Conservation (phyloP, 2,888 invertebrate genomes). For the Megamerina dolium region DNA sequence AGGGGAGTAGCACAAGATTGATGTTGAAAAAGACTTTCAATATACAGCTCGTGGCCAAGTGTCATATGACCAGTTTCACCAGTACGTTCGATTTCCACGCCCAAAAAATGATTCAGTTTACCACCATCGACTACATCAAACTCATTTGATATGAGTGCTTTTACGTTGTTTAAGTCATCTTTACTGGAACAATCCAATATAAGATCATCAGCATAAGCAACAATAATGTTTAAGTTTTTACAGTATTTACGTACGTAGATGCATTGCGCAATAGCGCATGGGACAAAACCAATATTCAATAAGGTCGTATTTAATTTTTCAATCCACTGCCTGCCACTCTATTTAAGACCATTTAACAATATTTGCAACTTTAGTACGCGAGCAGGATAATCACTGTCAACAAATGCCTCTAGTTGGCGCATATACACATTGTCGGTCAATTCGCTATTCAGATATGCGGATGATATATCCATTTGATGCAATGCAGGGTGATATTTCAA, state of each 20-base stretch:
- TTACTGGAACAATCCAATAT: constrained; percentile 5
- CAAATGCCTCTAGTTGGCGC: constrained; percentile 19
- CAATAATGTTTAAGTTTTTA: no score
- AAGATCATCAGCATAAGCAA: no score
- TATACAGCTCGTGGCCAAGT: constrained; percentile 7
- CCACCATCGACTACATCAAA: constrained; percentile 17
- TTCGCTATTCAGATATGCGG: constrained; percentile 24
- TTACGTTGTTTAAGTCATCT: constrained; percentile 3
- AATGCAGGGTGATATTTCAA: no score
- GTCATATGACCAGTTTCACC: constrained; percentile 12
- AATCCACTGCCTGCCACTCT: constrained; percentile 24
- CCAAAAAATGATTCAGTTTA: constrained; percentile 13
- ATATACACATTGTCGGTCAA: constrained; percentile 20
- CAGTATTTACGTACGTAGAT: constrained; percentile 15
- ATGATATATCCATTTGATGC: constrained; percentile 22
- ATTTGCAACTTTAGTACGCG: constrained; percentile 22
- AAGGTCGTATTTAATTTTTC: constrained; percentile 13
- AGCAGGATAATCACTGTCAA: constrained; percentile 13
- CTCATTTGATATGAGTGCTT: background rate
- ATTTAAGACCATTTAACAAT: constrained; percentile 25
- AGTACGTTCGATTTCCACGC: constrained; percentile 15
- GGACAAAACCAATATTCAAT: constrained; percentile 21
- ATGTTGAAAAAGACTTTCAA: constrained; percentile 5
- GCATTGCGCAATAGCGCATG: constrained; percentile 19
- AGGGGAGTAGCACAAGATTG: constrained; percentile 9